Base-by-base conservation (phyloP, 2,888 invertebrate genomes). In the Pycnomerus fuliginosus region DNA sequence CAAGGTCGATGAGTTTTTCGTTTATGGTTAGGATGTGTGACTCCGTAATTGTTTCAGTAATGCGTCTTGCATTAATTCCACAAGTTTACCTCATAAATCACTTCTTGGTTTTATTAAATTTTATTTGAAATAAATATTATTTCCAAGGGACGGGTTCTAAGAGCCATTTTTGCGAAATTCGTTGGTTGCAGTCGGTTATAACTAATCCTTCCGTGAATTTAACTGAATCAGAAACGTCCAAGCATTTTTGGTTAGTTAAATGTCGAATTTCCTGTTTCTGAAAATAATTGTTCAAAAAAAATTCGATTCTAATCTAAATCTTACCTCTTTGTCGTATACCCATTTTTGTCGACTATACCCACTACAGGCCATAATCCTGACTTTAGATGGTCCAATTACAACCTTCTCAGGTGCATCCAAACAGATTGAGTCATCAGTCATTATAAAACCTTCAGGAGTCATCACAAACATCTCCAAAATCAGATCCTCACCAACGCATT, bases 401-500 rank as follows among this genome's bases (percentile, higher is more conserved):
- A 65, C 63, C 42, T 68, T 71, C 47, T 79, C 77, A 1, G 82
- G 80, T 13, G 83, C 83, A 62, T 93, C 90, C 42, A 94, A 73
- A 58, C 94, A 94, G 3, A 92, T 76, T 3, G 88, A 89, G 67
- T 93, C 93, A 62, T 94, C 91, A 0, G 87, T 87, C 88, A 91
- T 91, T 34, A 93, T 73, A 47, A 76, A 78, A 0, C 87, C 87
- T 17, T 82, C 80, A 17, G 76, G 74, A 1, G 83, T 83, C 70
- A 84, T 83, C 2, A 88, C 82, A 55, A 87, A 76, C 74, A 89
- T 78, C 65, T 88, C 87, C 36, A 84, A 77, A 2, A 16, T 39
- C 58, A 78, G 75, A 7, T 77, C 68, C 16, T 80, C 76, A 13
- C 66, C 64, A 23, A 81, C 77, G 65, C 92, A 92, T 10, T 74